Evolutionary conservation across 2,888 invertebrate species (phyloP), one percentile per base, ranked within the genome.

Genomic region (Caenorhabditis virilis): DNA sequence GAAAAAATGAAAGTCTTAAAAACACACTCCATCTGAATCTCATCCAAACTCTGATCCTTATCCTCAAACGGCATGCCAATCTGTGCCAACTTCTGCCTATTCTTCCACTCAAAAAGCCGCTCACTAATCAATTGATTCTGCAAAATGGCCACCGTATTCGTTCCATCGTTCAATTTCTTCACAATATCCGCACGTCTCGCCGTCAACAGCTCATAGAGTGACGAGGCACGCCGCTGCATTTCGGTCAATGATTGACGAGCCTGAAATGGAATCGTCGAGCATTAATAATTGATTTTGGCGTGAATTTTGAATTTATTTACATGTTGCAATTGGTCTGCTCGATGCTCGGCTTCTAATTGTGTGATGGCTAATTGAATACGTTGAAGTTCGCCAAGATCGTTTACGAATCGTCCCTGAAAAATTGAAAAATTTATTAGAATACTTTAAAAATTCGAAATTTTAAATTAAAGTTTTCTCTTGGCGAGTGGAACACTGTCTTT

Each of bases 1-100:
- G n/a, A n/a, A n/a, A n/a, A n/a, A n/a, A n/a, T n/a, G n/a, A n/a
- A n/a, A n/a, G n/a, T n/a, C n/a, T n/a, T n/a, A n/a, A n/a, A n/a
- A 22, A 59, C 76, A 50, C 22, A 80, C 78, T 82, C 80, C 47
- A 69, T 59, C 55, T 83, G 83, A 27, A 83, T 80, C 16, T 80
- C 81, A 49, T 83, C 82, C 11, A 83, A 62, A 22, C 56, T 43
- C 9, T 57, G 54, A 23, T 83, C 83, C 23, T 74, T 50, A 15
- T 77, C 72, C 13, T 83, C 83, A 55, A 83, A 83, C 11, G 77
- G 78, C 26, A 80, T 71, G 2, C 83, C 83, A 61, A 83, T 79
- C 52, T 83, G 83, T 2, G 79, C 76, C 43, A 82, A 59, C 54
- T 83, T 83, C 56, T 83, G 83, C 2, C 72, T 62, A 51, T 78